These are phyloP conservation scores for Paramisgurnus dabryanus DNA, from an alignment of 2,113 vertebrate genomes.

Conservation along the genomic window DNA sequence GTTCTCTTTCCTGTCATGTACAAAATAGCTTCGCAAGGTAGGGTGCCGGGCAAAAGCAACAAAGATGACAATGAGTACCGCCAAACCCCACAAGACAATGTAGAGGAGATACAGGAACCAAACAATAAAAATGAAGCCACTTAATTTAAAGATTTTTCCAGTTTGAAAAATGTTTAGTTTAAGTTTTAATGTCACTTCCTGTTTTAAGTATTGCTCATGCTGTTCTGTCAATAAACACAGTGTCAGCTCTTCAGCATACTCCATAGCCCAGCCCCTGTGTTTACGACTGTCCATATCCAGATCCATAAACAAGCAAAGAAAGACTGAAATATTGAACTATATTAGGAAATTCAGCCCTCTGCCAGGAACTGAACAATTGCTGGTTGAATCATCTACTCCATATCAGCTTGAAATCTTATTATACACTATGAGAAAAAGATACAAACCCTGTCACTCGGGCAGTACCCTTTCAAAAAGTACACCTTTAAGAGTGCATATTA, in stretches of 20 bases:
- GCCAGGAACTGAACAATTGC: too few species aligned
- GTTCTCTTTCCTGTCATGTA: not conserved
- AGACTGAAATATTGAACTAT: too few species aligned
- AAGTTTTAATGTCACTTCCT: constrained; percentile 52
- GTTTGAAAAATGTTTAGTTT: not conserved
- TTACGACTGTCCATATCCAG: too few species aligned
- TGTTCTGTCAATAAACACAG: not conserved
- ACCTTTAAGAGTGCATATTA: too few species aligned
- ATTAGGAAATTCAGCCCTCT: too few species aligned
- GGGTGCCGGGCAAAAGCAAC: not conserved
- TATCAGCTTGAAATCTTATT: too few species aligned
- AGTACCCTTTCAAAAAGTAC: too few species aligned
- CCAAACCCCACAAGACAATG: not conserved
- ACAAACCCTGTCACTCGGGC: too few species aligned
- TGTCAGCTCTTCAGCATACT: not conserved
- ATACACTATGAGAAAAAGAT: too few species aligned
- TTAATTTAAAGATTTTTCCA: not conserved
- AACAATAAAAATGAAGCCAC: not conserved
- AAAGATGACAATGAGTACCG: not conserved
- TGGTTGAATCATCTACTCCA: too few species aligned
- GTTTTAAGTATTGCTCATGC: too few species aligned
- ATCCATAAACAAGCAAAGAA: constrained; percentile 19
- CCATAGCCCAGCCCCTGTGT: not conserved
- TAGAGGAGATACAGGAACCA: not conserved
- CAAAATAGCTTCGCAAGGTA: not conserved